Evolutionary conservation across 1,140 invertebrate species (phyloP), one percentile per base, ranked within the genome.

Genomic region (Heliconius nattereri): DNA sequence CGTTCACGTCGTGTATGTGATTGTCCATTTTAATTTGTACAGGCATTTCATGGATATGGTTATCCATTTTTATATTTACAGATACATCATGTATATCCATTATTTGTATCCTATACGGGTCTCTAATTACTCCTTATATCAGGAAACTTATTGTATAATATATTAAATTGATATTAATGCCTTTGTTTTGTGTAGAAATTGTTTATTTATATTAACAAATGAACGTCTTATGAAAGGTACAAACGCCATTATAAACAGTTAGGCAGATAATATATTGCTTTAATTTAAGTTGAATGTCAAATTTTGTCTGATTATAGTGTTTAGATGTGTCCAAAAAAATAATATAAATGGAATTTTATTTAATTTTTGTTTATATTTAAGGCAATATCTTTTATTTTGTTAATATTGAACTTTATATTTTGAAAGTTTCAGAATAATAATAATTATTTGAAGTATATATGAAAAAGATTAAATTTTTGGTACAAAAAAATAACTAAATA

Each of bases 41-140:
- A 77, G 75, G 77, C 32, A 83, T 83, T 73, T 82, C 79, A 52
- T 81, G 75, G 13, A 84, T 70, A 66, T 82, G 83, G 45, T 76
- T 35, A 40, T 83, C 82, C 80, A 83, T 78, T 80, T 83, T 83
- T 40, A 70, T 66, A 49, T 19, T 70, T 57, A 57, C 13, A 35
- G 29, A 13, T 45, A 74, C 72, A 45, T 72, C 71, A 19, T 72
- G 71, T 72, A 72, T 72, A 37, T 72, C 71, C 71, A 72, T 72
- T 40, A 9, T 72, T 37, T 40, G n/a, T 72, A 71, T 40, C 13
- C 9, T 72, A 40, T 72, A 75, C 35, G 32, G 71, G 9, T 72
- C 2, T n/a, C 40, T 66, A 66, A 26, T 60, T 29, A 16, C 16
- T 66, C 3, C 9, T 66, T 26, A 29, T 11, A 66, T 66, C 29